Evolutionary conservation across 2,888 invertebrate species (phyloP), one percentile per base, ranked within the genome.

Genomic region (Campoplex nolae): DNA sequence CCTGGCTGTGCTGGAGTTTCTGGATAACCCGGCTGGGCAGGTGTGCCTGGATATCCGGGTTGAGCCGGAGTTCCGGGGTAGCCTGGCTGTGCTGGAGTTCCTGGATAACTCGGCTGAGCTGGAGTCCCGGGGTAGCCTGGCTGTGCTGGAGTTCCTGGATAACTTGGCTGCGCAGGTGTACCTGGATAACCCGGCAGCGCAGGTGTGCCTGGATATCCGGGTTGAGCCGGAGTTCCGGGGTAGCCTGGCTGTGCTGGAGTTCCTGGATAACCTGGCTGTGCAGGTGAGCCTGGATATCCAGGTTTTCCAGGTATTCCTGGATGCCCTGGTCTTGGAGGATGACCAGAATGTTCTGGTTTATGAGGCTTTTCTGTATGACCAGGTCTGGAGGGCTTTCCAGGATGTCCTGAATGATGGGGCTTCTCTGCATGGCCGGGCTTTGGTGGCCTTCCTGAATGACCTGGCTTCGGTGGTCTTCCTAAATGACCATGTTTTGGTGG

Each of bases 381-480:
- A n/a, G 70, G 79, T 3, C 18, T 23, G 0, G 38, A 11, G 2
- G 84, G 79, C 70, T 45, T 80, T 2, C 68, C 76, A 0, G 85
- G 87, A 70, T 56, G 38, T 32, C 74, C 81, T 51, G 58, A 75
- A 16, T 38, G 11, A n/a, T 67, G 1, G 8, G 80, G 83, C 28
- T 16, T 82, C 16, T 71, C 87, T 68, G 88, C 88, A 28, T 54
- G 68, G 32, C 28, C 28, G 1, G 70, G 70, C 48, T 16, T 48
- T 13, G 38, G 45, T 0, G 84, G 78, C 28, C 42, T 79, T 13
- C 86, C 88, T 2, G 88, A 87, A 23, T 82, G 65, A 28, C 90
- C 91, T 35, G 89, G 86, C 58, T 11, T 95, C 0, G 95, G 89
- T 38, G 92, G 92, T 3, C 88, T 51, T 0, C 93, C 93, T 0